A percentile compares a stretch with the other conserved stretches of the same genome.
Conservation (phyloP, 2,797 vertebrate species). For the Microctenopoma steveboyesi region DNA sequence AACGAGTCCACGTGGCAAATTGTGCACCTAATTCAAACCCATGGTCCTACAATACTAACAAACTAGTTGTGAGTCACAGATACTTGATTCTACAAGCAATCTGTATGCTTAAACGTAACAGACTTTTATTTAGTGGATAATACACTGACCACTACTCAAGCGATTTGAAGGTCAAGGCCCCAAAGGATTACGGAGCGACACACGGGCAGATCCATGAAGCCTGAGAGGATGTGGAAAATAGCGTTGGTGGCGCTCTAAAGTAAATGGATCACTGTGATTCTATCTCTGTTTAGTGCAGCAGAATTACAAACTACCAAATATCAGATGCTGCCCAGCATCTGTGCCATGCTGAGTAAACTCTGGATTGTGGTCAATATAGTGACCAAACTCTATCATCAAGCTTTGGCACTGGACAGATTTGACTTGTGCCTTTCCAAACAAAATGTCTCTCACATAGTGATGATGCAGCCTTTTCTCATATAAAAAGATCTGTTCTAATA, state of each 20-base stretch:
- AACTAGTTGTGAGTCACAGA: slow-evolving; percentile 18
- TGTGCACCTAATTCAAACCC: neutral
- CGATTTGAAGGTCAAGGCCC: slow-evolving; percentile 66
- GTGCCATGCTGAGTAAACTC: slow-evolving; percentile 41
- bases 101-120: slow-evolving; percentile 42
- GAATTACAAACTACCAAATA: slow-evolving; percentile 42
- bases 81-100: slow-evolving; percentile 31
- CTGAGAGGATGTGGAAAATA: slow-evolving; percentile 25
- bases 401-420: slow-evolving; percentile 11
- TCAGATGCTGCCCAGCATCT: slow-evolving; percentile 42
- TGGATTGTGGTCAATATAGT: slow-evolving; percentile 20
- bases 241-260: slow-evolving; percentile 50
- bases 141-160: slow-evolving; percentile 43
- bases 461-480: slow-evolving; percentile 10
- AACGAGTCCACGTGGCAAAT: neutral
- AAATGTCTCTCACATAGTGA: slow-evolving; percentile 22
- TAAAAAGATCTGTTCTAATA: slow-evolving; percentile 5
- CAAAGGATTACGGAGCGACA: slow-evolving; percentile 64
- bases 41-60: neutral
- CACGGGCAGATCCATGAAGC: slow-evolving; percentile 57
- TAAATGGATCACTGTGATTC: slow-evolving; percentile 52
- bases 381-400: slow-evolving; percentile 28
- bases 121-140: slow-evolving; percentile 53
- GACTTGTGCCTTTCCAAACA: slow-evolving; percentile 19
- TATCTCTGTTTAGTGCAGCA: slow-evolving; percentile 45